Base-by-base conservation (phyloP, 2,888 invertebrate species). In the Cylloceria caligata region DNA sequence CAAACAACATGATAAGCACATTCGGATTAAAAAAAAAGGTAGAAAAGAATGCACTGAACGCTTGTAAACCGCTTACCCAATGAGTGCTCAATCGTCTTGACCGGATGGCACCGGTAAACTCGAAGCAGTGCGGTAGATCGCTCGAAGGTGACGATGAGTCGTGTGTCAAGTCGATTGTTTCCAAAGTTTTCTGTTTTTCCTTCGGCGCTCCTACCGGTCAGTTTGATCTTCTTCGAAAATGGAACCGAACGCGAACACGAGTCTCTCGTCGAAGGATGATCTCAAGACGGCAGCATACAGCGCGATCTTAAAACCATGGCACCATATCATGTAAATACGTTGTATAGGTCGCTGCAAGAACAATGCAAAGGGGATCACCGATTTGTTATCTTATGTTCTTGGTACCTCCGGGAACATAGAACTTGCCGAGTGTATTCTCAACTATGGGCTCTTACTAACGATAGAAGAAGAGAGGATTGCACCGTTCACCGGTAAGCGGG, bases 261-360 rank as follows among this genome's bases (percentile, higher is more conserved):
- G 21, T 62, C 52, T 47, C 45, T 55, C 57, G 68, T 52, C 36
- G 16, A 57, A 68, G 24, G 57, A 64, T n/a, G 36, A 67, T 19
- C 55, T 71, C 69, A 52, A 64, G 75, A 76, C 60, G 78, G 69
- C 52, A 82, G 73, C 80, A 81, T 83, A 72, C 64, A 82, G 75
- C 69, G 82, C 62, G 80, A 73, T 69, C 75, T 88, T 82, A 86
- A 84, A 86, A 88, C 84, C 83, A 85, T 85, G 85, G 55, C 88
- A 89, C 88, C 88, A 86, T 87, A 82, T 42, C 34, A 49, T n/a
- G 13, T 19, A 52, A 45, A 65, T 71, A 55, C 24, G 36, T 13
- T 11, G 19, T 24, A 62, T 34, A 55, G 2, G 11, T 62, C 24
- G 52, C 30, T 30, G 34, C 9, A 39, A 30, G 9, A 39, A 64